Evolutionary conservation across 2,113 vertebrate genomes (phyloP).

Genomic region (Haemorhous mexicanus): DNA sequence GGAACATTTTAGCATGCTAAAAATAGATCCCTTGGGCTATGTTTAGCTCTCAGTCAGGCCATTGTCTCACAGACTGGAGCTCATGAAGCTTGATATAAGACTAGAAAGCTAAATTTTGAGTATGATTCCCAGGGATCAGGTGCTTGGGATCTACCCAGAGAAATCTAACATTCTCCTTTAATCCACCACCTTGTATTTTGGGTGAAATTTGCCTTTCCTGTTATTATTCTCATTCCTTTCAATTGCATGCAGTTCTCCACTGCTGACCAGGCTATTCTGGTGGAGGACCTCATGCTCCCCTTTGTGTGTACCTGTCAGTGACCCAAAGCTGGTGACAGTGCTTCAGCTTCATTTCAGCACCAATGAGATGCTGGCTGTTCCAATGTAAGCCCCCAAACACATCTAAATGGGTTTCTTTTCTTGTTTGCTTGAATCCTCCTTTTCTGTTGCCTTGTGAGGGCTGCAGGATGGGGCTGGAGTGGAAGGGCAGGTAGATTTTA

Average conservation of each 20-base stretch:
- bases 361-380: neutral
- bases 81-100: neutral
- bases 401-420: neutral
- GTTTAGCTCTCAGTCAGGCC: neutral
- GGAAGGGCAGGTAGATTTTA: neutral
- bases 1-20: neutral
- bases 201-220: neutral
- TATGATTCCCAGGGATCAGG: neutral
- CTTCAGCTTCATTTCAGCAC: neutral
- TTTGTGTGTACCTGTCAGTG: neutral
- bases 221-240: neutral
- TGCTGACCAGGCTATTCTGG: neutral
- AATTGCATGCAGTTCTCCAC: neutral
- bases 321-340: neutral
- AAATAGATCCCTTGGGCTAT: neutral
- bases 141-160: neutral
- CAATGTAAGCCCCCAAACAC: too few relatives aligned
- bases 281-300: neutral
- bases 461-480: accelerated
- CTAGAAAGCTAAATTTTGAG: neutral
- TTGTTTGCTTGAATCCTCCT: neutral
- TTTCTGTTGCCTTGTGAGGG: accelerated
- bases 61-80: neutral
- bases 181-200: neutral
- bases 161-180: neutral